phyloP scores from a whole-genome alignment of 1,140 invertebrate species.

The Pseudomyrmex sp. region DNA sequence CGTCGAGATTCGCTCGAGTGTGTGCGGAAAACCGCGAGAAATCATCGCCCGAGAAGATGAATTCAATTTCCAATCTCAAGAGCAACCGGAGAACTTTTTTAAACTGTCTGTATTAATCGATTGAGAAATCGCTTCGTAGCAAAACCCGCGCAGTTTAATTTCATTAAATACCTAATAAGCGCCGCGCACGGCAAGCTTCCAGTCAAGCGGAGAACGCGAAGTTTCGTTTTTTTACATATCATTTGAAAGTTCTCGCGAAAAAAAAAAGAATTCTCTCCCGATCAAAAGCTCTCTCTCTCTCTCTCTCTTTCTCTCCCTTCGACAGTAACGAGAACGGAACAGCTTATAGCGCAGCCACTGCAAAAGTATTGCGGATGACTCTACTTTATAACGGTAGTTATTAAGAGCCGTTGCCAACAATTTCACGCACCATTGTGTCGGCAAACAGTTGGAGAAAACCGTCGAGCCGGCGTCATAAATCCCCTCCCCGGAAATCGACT shows the following conservation, averaged over 20 bases:
- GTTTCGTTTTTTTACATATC: neutral
- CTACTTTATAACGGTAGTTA: conserved; percentile 60
- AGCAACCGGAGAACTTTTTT: conserved; percentile 28
- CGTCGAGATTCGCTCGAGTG: neutral
- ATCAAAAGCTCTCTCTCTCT: neutral
- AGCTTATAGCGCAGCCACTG: neutral
- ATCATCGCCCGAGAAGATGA: conserved; percentile 4
- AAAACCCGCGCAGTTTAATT: neutral
- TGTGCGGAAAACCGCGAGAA: conserved; percentile 1
- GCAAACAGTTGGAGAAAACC: conserved; percentile 54
- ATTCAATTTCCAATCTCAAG: conserved; percentile 7
- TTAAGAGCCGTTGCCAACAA: conserved; percentile 68
- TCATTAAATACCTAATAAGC: conserved; percentile 15
- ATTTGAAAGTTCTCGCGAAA: neutral
- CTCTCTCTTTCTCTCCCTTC: neutral
- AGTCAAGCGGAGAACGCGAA: neutral
- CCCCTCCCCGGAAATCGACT: conserved; percentile 46
- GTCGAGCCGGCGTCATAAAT: conserved; percentile 12
- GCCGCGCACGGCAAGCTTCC: neutral
- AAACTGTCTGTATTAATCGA: neutral
- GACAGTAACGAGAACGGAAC: conserved; percentile 1
- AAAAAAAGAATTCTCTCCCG: too few relatives aligned
- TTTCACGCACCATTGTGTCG: conserved; percentile 67
- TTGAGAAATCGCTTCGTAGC: neutral
- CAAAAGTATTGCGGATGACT: conserved; percentile 55